Evolutionary conservation across 1,140 invertebrate species (phyloP).

Genomic region (Drosophila parvula): DNA sequence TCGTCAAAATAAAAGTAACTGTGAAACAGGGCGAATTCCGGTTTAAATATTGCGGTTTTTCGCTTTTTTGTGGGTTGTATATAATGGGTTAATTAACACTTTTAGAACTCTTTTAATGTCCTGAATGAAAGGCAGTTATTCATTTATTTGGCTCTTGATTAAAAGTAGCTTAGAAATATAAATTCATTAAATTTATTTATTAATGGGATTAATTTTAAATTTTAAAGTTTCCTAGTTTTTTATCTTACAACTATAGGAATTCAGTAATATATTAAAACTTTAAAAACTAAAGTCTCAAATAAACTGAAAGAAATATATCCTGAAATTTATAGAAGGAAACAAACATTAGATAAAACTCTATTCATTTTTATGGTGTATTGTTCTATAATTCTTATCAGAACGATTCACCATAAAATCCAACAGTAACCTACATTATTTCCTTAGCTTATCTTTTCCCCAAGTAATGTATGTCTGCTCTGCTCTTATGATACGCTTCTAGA

Average conservation of each 20-base stretch:
- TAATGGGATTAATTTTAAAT: no score
- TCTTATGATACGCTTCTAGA: neutral
- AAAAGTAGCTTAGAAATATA: neutral
- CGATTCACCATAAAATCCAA: neutral
- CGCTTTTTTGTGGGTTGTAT: slow-evolving; percentile 4
- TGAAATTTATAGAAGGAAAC: no score
- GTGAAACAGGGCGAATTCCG: slow-evolving; percentile 12
- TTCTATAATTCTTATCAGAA: neutral
- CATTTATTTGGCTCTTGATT: neutral
- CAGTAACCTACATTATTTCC: neutral
- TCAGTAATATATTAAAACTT: neutral
- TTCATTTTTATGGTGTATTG: no score
- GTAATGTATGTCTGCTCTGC: neutral
- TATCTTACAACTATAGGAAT: neutral
- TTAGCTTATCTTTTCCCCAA: neutral
- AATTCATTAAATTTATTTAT: no score
- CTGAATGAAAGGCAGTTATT: neutral
- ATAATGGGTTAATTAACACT: slow-evolving; percentile 20
- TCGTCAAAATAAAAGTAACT: slow-evolving; percentile 9
- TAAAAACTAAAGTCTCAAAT: no score
- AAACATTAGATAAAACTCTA: no score
- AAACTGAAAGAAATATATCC: neutral
- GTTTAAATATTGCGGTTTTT: slow-evolving; percentile 14
- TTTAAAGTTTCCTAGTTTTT: no score
- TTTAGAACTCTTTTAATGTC: neutral